Base-by-base conservation (phyloP, 1,140 invertebrate genomes). In the Plutomurus gul region DNA sequence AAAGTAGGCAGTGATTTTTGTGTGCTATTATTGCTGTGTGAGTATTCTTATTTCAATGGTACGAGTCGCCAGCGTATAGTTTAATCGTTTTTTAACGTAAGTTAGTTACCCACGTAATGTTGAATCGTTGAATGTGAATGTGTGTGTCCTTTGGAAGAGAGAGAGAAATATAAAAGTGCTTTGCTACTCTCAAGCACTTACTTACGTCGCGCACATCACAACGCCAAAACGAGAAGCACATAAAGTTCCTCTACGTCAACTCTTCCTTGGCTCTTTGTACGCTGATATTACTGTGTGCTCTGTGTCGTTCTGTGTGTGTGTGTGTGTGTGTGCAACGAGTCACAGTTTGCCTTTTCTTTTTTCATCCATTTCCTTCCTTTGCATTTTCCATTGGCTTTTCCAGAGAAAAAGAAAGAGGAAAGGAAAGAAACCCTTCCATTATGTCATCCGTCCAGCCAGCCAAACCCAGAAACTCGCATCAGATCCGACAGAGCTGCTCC, bases 281-380 rank as follows among this genome's bases (percentile, higher is more conserved):
- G 8, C 1, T 49, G 1, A 20, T 33, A 40, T 33, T n/a, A 71
- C 2, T 20, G 30, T 37, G 37, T 8, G 27, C 3, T 39, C 1
- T 4, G 11, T 10, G 27, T 71, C 4, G 11, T 72, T 13, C 33
- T 20, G 7, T 72, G 40, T 37, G 30, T 33, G 33, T 71, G 43
- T 16, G 51, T 18, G 6, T 43, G 7, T 43, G 25, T 60, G 20
- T 22, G 47, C 18, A 51, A 51, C 47, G 47, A 51, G 25, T 51
- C 47, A 51, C 47, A 51, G 47, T 51, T 51, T 51, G 47, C 18
- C 47, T 51, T 39, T 39, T 72, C 36, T 75, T 27, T 43, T 75
- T 75, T 43, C 30, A 13, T 46, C 40, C 40, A 27, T 47, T 75
- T 20, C 36, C 72, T 75, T 47, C 40, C 72, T 75, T 49, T 49